Evolutionary conservation across 2,113 vertebrate genomes (phyloP).

Genomic region (Tupaia tana): DNA sequence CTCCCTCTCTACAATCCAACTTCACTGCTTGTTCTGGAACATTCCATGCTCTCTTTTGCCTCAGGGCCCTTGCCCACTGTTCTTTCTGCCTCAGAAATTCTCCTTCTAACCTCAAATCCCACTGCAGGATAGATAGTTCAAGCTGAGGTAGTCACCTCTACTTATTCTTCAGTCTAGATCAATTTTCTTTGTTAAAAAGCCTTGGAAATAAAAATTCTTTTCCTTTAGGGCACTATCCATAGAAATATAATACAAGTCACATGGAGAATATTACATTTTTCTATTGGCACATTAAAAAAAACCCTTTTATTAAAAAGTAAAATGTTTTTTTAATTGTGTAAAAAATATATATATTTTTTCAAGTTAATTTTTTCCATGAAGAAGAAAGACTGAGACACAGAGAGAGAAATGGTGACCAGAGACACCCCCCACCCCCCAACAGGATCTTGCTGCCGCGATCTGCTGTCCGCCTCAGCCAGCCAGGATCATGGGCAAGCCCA

Average conservation of each 20-base stretch:
- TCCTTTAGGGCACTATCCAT: not conserved
- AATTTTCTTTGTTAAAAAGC: conserved; percentile 1
- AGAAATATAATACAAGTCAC: not conserved
- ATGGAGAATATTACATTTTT: not conserved
- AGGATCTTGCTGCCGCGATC: too few relatives aligned
- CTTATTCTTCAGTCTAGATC: not conserved
- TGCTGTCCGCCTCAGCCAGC: too few relatives aligned
- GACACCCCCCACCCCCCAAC: too few relatives aligned
- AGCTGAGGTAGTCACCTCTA: not conserved
- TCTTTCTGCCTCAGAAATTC: not conserved
- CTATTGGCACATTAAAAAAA: not conserved
- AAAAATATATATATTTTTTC: too few relatives aligned
- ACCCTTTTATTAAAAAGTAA: not conserved
- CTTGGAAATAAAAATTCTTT: not conserved
- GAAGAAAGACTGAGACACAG: too few relatives aligned
- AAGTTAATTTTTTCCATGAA: too few relatives aligned
- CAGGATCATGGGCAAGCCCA: too few relatives aligned
- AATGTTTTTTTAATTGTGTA: not conserved
- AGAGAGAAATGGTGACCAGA: too few relatives aligned
- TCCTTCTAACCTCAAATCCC: not conserved
- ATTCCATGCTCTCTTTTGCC: not conserved
- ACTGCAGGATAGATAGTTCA: not conserved
- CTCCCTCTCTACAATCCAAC: not conserved
- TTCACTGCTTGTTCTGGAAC: conserved; percentile 32
- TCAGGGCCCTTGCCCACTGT: not conserved